Percentiles rank a stretch among this genome's conserved stretches.
These are phyloP conservation scores for Premnoplex brunnescens DNA, from an alignment of 2,797 vertebrate genomes.

Conservation along the genomic window DNA sequence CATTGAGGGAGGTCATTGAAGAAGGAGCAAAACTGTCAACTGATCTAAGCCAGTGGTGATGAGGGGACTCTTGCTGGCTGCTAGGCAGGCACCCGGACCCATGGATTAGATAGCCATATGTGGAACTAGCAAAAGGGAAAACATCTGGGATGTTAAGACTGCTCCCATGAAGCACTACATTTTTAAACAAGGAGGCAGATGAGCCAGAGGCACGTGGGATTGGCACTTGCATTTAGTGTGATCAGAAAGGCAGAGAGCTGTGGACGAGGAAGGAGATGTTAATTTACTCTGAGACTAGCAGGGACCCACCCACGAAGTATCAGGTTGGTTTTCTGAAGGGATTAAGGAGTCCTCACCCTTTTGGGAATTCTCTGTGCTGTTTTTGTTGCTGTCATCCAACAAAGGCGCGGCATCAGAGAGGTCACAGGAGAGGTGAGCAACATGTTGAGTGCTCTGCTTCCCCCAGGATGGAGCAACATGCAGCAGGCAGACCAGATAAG, in stretches of 20 bases:
- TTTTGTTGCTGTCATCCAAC: constrained; percentile 76
- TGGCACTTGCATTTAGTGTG: not conserved
- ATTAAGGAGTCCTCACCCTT: constrained; percentile 75
- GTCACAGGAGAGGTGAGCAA: constrained; percentile 73
- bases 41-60: not conserved
- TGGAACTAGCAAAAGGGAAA: not conserved
- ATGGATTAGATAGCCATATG: fast-evolving
- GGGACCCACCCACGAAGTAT: constrained; percentile 74
- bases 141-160: not conserved
- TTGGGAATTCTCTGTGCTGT: constrained; percentile 78
- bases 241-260: constrained; percentile 15
- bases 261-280: constrained; percentile 68
- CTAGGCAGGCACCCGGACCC: not conserved
- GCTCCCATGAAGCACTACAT: not conserved
- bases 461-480: constrained; percentile 54
- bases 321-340: constrained; percentile 75
- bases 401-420: constrained; percentile 74
- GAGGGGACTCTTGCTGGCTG: not conserved
- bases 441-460: constrained; percentile 49
- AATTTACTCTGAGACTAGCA: constrained; percentile 54
- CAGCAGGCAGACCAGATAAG: constrained; percentile 55
- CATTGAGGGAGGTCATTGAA: not conserved
- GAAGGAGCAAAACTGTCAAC: not conserved
- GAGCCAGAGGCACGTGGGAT: not conserved
- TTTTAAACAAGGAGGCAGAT: not conserved